These are phyloP conservation scores for Oxyruncus cristatus DNA, from an alignment of 2,113 vertebrate species.

Conservation along the genomic window DNA sequence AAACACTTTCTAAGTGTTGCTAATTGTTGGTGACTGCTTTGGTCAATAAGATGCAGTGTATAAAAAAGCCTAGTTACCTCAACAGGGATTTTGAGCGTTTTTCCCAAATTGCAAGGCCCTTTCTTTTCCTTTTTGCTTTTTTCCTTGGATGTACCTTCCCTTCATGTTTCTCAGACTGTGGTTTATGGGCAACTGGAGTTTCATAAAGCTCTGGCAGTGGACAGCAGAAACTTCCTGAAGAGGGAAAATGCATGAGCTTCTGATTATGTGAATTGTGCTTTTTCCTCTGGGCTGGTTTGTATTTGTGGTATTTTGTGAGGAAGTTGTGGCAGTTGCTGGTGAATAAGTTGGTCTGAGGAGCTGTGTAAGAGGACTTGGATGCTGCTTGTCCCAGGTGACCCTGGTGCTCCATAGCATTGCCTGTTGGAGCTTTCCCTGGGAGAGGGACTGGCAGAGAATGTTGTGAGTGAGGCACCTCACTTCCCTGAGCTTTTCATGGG, in stretches of 20 bases:
- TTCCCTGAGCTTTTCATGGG: background rate
- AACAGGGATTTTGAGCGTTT: background rate
- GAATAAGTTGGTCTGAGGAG: background rate
- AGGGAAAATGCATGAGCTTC: background rate
- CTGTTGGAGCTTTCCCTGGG: background rate
- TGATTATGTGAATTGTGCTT: background rate
- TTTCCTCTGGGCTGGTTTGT: background rate
- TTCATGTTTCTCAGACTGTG: background rate
- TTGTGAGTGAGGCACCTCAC: background rate
- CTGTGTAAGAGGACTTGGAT: background rate
- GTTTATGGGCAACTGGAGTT: background rate
- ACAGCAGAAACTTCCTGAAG: background rate
- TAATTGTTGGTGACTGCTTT: background rate
- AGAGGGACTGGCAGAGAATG: accelerated
- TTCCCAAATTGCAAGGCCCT: accelerated
- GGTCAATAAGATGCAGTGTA: background rate
- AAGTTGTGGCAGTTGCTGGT: background rate
- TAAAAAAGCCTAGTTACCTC: background rate
- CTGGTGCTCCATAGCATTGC: background rate
- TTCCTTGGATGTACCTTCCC: background rate
- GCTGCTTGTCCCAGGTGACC: background rate
- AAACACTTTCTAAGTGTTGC: background rate
- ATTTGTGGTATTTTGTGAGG: background rate
- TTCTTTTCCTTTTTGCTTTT: background rate
- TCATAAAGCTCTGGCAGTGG: background rate